Percentiles rank a stretch among this genome's conserved stretches.
Conservation (phyloP, 2,113 vertebrate genomes). For the Dermatemys mawii region DNA sequence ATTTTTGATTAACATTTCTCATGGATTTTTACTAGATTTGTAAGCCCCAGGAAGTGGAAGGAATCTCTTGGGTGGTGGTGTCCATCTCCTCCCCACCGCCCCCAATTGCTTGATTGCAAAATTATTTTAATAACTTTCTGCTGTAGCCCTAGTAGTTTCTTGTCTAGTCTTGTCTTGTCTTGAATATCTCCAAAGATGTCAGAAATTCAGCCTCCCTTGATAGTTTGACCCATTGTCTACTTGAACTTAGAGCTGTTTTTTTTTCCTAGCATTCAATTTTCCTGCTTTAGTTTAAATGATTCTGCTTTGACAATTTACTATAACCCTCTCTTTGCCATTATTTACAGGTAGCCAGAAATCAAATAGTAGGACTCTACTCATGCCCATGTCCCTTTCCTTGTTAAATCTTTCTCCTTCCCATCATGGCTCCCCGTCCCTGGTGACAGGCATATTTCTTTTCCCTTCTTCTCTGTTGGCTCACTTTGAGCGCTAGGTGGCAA, state of each 20-base stretch:
- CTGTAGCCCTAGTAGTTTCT: neutral
- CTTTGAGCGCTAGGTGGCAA: neutral
- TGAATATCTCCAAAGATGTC: fast-evolving
- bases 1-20: neutral
- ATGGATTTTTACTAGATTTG: neutral
- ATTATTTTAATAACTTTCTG: neutral
- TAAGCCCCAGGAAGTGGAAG: neutral
- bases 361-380: neutral
- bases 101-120: neutral
- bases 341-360: neutral
- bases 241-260: neutral
- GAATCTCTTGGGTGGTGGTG: neutral
- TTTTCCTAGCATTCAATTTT: neutral
- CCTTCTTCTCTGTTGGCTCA: neutral
- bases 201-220: neutral
- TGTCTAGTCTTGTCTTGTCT: neutral
- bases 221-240: neutral
- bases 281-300: neutral
- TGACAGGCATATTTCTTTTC: neutral
- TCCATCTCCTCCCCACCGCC: neutral
- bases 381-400: neutral
- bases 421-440: neutral
- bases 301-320: neutral
- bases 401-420: neutral
- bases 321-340: neutral